These are phyloP conservation scores for Perdita meconis DNA, from an alignment of 2,888 invertebrate species.

Conservation along the genomic window DNA sequence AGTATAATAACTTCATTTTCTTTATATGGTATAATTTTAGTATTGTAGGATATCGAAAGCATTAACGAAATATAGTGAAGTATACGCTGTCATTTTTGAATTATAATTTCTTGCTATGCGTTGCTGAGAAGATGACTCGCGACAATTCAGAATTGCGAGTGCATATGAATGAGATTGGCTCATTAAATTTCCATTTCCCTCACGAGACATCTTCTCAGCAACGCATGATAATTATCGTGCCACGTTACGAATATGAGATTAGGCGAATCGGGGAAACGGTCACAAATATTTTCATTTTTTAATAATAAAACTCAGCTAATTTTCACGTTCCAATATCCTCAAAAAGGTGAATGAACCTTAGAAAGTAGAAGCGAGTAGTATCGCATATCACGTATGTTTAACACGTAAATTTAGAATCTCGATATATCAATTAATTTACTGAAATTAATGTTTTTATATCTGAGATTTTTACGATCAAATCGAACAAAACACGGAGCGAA, in stretches of 20 bases:
- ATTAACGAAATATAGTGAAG: no score
- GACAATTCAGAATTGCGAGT: no score
- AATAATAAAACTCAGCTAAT: background rate
- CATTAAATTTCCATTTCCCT: no score
- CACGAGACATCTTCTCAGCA: no score
- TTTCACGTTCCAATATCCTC: background rate
- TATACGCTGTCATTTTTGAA: no score
- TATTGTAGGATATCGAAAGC: no score
- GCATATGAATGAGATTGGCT: no score
- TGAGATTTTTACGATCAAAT: background rate
- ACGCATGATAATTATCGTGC: no score
- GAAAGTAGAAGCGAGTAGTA: background rate
- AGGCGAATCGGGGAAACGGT: slow-evolving; percentile 8
- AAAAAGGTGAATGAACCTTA: slow-evolving; percentile 8
- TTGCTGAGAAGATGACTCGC: no score
- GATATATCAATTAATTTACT: slow-evolving; percentile 3
- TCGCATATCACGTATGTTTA: background rate
- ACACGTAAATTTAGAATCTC: slow-evolving; percentile 1
- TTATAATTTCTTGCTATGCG: no score
- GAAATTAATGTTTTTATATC: background rate
- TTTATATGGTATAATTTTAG: no score
- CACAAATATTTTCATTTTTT: slow-evolving; percentile 9
- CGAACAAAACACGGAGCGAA: background rate
- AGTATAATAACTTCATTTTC: no score
- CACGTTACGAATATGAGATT: background rate